Conservation (phyloP, 2,797 vertebrate species). For the Dendrocincla tyrannina region DNA sequence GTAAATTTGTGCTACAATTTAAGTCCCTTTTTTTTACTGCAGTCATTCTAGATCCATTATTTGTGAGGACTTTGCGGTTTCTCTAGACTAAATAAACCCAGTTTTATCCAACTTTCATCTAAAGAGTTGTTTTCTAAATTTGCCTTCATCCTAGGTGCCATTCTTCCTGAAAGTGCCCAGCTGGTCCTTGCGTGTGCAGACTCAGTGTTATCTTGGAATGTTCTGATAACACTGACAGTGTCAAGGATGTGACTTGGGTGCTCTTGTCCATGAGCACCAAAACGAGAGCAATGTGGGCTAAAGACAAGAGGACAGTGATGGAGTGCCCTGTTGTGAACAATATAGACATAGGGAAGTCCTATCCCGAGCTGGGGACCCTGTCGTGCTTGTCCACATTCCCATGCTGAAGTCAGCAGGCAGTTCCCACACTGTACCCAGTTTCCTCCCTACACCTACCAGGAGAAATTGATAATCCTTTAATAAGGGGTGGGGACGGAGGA, state of each 20-base stretch:
- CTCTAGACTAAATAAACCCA: background rate
- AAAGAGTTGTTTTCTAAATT: background rate
- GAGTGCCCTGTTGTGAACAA: background rate
- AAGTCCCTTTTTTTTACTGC: background rate
- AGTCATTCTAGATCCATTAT: background rate
- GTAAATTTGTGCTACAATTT: background rate
- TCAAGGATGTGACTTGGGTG: fast-evolving
- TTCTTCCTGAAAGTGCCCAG: background rate
- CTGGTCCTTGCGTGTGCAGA: background rate
- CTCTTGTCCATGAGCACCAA: background rate
- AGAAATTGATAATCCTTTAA: background rate
- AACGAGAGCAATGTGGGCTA: background rate
- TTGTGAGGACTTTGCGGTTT: background rate
- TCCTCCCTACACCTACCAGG: background rate
- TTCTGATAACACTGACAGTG: background rate
- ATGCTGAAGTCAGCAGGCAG: background rate
- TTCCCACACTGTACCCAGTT: background rate
- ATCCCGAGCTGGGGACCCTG: fast-evolving
- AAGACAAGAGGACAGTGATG: background rate
- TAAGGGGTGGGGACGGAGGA: background rate
- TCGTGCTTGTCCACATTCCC: background rate
- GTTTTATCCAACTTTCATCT: background rate
- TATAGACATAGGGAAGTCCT: background rate
- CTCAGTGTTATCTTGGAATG: background rate
- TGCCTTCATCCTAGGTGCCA: background rate